A percentile compares a stretch with the other conserved stretches of the same genome.
Evolutionary conservation across 2,113 vertebrate species (phyloP).

Genomic region (Toxotes jaculatrix): DNA sequence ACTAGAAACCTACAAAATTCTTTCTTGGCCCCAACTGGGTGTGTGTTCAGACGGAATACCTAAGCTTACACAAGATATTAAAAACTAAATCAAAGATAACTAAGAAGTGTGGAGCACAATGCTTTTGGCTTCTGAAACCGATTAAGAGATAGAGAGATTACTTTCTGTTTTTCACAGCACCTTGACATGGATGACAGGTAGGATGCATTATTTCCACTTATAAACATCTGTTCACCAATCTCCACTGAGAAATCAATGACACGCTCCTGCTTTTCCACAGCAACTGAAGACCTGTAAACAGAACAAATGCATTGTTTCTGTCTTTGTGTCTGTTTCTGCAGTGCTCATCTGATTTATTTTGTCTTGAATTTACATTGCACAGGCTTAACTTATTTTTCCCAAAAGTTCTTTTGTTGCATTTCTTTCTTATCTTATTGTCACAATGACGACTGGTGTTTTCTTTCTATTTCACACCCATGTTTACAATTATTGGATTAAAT

Average conservation of each 20-base stretch:
- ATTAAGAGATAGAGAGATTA: conserved; percentile 28
- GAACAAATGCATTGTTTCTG: background rate
- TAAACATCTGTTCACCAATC: conserved; percentile 40
- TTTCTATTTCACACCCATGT: background rate
- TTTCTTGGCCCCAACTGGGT: conserved; percentile 25
- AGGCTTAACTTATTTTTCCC: background rate
- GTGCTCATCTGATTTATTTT: background rate
- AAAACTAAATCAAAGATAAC: conserved; percentile 38
- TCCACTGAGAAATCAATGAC: conserved; percentile 35
- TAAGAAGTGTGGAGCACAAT: background rate
- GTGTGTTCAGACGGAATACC: conserved; percentile 20
- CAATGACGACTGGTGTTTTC: background rate
- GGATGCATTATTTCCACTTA: conserved; percentile 32
- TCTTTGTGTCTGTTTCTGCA: background rate
- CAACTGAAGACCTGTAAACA: background rate
- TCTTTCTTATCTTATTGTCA: background rate
- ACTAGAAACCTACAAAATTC: conserved; percentile 33
- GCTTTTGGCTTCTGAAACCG: conserved; percentile 15
- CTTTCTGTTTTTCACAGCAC: conserved; percentile 5
- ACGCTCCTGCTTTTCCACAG: conserved; percentile 12
- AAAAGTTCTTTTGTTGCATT: background rate
- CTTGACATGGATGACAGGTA: conserved; percentile 33
- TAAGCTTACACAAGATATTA: conserved; percentile 36
- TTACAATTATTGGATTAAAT: conserved; percentile 1
- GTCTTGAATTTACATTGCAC: background rate